phyloP scores from a whole-genome alignment of 2,797 vertebrate species.

The Salmo trutta region DNA sequence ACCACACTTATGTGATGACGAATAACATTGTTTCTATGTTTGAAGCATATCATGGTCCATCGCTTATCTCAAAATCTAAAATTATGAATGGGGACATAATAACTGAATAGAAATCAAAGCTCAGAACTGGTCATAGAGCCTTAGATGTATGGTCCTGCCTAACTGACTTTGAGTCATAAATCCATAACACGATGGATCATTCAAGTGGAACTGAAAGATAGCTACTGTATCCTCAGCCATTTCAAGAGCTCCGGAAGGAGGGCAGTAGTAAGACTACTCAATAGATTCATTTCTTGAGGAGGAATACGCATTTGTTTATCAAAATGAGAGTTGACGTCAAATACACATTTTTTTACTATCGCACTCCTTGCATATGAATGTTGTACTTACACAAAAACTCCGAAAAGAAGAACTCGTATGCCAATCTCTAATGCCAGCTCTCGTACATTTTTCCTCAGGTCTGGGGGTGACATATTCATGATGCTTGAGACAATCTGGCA shows the following conservation, averaged over 20 bases:
- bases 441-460: constrained; percentile 82
- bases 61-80: background rate
- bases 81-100: background rate
- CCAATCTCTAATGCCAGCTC: constrained; percentile 91
- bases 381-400: constrained; percentile 97
- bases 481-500: constrained; percentile 44
- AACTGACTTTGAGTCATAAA: background rate
- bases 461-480: constrained; percentile 80
- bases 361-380: background rate
- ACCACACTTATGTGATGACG: background rate
- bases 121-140: background rate
- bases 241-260: background rate
- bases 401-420: constrained; percentile 91
- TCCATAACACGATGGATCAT: background rate
- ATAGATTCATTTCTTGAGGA: background rate
- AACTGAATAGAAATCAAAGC: background rate
- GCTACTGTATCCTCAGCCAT: background rate
- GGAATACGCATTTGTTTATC: background rate
- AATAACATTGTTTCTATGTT: background rate
- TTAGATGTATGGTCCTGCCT: background rate
- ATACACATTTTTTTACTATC: background rate
- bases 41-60: too few species aligned
- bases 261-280: background rate
- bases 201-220: background rate
- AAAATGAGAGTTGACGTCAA: background rate